Evolutionary conservation across 2,888 invertebrate genomes (phyloP).

Genomic region (Proisotoma minuta): DNA sequence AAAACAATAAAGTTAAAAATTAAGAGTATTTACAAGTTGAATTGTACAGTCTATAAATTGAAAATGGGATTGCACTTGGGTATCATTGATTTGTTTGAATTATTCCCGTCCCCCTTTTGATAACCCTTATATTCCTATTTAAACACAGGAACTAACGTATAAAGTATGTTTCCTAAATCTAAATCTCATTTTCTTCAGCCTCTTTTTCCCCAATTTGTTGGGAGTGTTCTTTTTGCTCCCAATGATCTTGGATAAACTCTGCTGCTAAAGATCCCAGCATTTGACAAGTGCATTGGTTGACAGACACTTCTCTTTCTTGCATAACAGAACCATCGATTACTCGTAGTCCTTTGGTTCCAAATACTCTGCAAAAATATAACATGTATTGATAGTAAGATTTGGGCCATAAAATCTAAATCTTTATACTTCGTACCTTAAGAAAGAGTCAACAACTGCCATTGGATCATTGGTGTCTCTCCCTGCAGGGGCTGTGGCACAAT

Average conservation of each 20-base stretch:
- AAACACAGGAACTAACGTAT: no score
- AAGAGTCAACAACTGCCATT: slow-evolving; percentile 33
- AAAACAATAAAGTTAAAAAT: no score
- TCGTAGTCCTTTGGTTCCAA: slow-evolving; percentile 36
- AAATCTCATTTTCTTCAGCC: background rate
- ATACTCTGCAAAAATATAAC: slow-evolving; percentile 24
- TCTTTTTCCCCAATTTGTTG: background rate
- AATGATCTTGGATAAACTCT: slow-evolving; percentile 35
- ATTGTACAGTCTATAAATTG: background rate
- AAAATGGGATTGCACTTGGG: no score
- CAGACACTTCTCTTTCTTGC: slow-evolving; percentile 37
- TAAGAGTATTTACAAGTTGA: slow-evolving; percentile 1
- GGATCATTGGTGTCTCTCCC: slow-evolving; percentile 36
- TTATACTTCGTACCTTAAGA: slow-evolving; percentile 23
- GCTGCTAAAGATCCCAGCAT: slow-evolving; percentile 38
- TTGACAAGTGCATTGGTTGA: slow-evolving; percentile 39
- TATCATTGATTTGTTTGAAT: no score
- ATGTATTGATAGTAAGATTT: background rate
- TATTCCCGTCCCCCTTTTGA: no score
- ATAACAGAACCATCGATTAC: slow-evolving; percentile 41
- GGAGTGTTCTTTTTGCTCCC: slow-evolving; percentile 22
- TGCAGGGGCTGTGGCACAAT: slow-evolving; percentile 35
- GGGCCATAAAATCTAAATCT: slow-evolving; percentile 2
- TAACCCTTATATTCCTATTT: no score
- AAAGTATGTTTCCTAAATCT: no score